Evolutionary conservation across 2,888 invertebrate species (phyloP).

Genomic region (Hyppa rectilinea): DNA sequence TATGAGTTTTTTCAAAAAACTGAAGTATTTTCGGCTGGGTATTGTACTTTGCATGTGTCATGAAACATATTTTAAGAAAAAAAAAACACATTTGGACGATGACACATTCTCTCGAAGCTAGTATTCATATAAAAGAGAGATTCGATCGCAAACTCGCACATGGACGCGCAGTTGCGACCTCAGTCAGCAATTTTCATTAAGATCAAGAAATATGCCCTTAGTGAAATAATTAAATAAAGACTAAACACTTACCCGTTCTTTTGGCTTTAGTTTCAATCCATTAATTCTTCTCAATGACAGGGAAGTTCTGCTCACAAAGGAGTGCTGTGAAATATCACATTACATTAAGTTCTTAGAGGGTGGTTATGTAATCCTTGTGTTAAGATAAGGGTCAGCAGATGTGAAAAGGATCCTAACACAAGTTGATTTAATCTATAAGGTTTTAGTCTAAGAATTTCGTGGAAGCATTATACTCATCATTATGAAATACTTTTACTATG

Average conservation of each 20-base stretch:
- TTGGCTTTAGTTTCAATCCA: slow-evolving; percentile 53
- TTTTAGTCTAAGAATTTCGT: too few relatives aligned
- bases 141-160: too few relatives aligned
- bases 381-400: neutral
- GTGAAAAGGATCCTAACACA: neutral
- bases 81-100: too few relatives aligned
- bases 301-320: slow-evolving; percentile 74
- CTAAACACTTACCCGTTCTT: slow-evolving; percentile 44
- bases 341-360: rapidly evolving
- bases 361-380: neutral
- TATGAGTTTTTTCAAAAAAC: too few relatives aligned
- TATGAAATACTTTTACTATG: too few relatives aligned
- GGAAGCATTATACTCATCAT: too few relatives aligned
- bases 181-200: neutral
- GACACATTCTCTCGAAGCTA: too few relatives aligned
- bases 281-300: slow-evolving; percentile 75
- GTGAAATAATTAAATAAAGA: neutral
- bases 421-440: neutral
- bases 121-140: neutral
- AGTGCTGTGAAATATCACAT: slow-evolving; percentile 70
- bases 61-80: neutral
- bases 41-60: neutral
- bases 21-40: neutral
- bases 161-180: too few relatives aligned
- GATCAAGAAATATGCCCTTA: neutral